Percentiles rank a stretch among this genome's conserved stretches.
phyloP scores from a whole-genome alignment of 1,140 invertebrate genomes.

The Sycobia sp. region DNA sequence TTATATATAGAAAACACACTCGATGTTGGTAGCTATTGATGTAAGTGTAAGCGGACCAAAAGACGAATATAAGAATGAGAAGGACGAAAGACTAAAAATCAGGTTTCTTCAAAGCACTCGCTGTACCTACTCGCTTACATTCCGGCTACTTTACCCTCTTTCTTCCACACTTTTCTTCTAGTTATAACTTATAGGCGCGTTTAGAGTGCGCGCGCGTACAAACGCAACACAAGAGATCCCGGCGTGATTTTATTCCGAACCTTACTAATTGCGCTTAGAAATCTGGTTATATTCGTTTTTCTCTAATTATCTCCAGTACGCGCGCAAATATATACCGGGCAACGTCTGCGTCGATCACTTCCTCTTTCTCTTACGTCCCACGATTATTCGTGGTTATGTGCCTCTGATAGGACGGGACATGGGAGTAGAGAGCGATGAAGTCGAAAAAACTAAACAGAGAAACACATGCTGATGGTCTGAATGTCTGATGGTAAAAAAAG shows the following conservation, averaged over 20 bases:
- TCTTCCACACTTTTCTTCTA: conserved; percentile 5
- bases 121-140: background rate
- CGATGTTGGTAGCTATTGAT: no score
- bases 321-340: conserved; percentile 4
- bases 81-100: background rate
- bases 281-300: background rate
- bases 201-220: conserved; percentile 22
- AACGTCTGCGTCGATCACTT: conserved; percentile 9
- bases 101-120: no score
- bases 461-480: no score
- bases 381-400: background rate
- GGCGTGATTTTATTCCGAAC: conserved; percentile 12
- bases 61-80: no score
- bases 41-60: no score
- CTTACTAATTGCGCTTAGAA: no score
- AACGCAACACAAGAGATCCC: conserved; percentile 16
- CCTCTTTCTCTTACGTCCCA: conserved; percentile 1
- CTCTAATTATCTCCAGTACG: background rate
- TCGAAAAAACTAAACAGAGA: background rate
- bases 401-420: background rate
- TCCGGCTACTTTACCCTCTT: background rate
- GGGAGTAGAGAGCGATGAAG: background rate
- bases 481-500: no score
- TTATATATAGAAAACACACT: no score
- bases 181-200: background rate